Evolutionary conservation across 2,113 vertebrate species (phyloP).

Genomic region (Crocuta crocuta): DNA sequence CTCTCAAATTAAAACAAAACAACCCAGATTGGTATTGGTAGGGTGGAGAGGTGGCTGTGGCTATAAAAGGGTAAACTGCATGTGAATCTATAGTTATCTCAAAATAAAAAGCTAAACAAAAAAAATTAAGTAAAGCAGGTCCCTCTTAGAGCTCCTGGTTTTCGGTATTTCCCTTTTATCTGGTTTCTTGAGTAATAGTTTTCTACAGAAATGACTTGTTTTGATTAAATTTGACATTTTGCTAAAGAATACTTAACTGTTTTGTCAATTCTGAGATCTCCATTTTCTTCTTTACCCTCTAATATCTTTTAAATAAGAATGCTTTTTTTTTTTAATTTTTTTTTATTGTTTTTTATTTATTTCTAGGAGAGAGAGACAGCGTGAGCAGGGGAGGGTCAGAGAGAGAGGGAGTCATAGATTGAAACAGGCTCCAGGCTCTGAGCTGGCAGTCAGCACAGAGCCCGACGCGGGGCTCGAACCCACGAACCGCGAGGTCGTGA

Average conservation of each 20-base stretch:
- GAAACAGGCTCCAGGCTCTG: no score
- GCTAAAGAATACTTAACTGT: constrained; percentile 3
- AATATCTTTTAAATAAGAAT: background rate
- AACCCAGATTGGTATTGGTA: background rate
- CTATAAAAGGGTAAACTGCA: background rate
- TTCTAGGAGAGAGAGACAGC: no score
- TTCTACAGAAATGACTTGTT: constrained; percentile 50
- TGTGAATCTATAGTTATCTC: background rate
- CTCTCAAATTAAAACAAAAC: no score
- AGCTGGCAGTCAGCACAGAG: no score
- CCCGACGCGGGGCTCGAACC: no score
- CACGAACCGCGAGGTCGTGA: no score
- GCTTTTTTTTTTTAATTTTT: no score
- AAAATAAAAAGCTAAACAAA: background rate
- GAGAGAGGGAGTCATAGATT: no score
- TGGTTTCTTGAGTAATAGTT: constrained; percentile 50
- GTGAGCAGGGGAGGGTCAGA: no score
- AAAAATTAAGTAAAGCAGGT: background rate
- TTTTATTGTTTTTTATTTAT: no score
- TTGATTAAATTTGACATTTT: constrained; percentile 33
- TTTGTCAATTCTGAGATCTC: background rate
- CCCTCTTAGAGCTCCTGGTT: background rate
- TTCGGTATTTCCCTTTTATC: constrained; percentile 29
- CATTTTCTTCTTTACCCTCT: constrained; percentile 7
- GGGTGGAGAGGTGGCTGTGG: background rate